Base-by-base conservation (phyloP, 2,888 invertebrate species). In the Elegia similella region DNA sequence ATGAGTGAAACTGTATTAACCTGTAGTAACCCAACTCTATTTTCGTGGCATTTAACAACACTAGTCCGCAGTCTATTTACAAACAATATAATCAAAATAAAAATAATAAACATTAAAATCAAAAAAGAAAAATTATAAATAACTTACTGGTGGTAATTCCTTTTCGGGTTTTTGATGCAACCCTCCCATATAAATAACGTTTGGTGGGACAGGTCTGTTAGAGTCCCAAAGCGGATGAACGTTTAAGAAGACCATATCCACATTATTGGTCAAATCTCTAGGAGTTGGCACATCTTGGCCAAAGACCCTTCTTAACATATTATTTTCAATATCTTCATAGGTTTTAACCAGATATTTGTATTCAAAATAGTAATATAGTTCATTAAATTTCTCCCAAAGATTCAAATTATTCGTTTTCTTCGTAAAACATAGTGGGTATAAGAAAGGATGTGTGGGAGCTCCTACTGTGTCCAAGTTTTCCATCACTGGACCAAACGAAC, bases 221-320 rank as follows among this genome's bases (percentile, higher is more conserved):
- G 68, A 67, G 10, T 77, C 76, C 67, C 80, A 82, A 29, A 84
- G 62, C 0, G 85, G 80, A 66, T 89, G 80, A 0, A 72, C 63
- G 61, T 92, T 92, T 2, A 88, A 52, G 58, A 92, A 81, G 17
- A 90, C 54, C 76, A 92, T 70, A 50, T 82, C 80, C 12, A 85
- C 68, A 54, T 73, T 78, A 17, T 70, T 61, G 23, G 58, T 58
- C 2, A 81, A 59, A 42, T 76, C 73, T 2, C 13, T 48, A 5
- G 73, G 13, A 6, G 55, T 2, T 0, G 80, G 75, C 0, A 67
- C 30, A 23, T 73, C 63, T 6, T 63, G 30, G 0, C 80, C 82
- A 58, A 77, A 72, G 32, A 65, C 23, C 57, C 61, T 63, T 32
- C 54, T 65, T 1, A 77, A 6, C n/a, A 68, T 47, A 10, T 44